Evolutionary conservation across 2,797 vertebrate species (phyloP), one percentile per base, ranked within the genome.

Genomic region (Poecilia wingei): DNA sequence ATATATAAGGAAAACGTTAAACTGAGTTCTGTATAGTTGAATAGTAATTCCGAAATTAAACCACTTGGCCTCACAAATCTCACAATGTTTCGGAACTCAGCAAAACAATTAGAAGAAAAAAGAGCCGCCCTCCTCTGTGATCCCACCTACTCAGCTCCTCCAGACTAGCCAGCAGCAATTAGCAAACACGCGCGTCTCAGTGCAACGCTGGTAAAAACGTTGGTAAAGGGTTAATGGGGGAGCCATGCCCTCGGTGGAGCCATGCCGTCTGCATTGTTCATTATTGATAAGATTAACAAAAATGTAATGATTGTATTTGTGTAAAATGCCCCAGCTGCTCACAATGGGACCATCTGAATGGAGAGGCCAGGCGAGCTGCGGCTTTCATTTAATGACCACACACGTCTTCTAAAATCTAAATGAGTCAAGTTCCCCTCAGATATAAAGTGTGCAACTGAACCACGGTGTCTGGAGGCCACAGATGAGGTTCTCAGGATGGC

Each of bases 241-340:
- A 49, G 47, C 18, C 49, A 22, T 22, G 49, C 64, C 22, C 20
- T 25, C 3, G 1, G 33, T 31, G 18, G 47, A 49, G 47, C 18
- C 49, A 22, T 22, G 49, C 64, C 22, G 1, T 18, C 87, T 80
- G 79, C 59, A 14, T 84, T 85, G 83, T 92, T 84, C 84, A 92
- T 93, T 92, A 93, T 92, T 94, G 87, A 93, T 93, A 85, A 74
- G 81, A 87, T 88, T 85, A 84, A 77, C 77, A 71, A 80, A 79
- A 88, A 88, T 77, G 81, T 87, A 79, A 79, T 84, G 84, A 92
- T 93, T 94, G 88, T 82, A 88, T 92, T 93, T 90, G 80, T 86
- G 85, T 84, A 45, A 87, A 92, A 92, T 85, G 83, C 79, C 79
- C 78, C 83, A 75, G 87, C 83, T 83, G 76, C 89, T 92, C 87